Evolutionary conservation across 2,888 invertebrate genomes (phyloP), one percentile per base, ranked within the genome.

Genomic region (Lomographa bimaculata): DNA sequence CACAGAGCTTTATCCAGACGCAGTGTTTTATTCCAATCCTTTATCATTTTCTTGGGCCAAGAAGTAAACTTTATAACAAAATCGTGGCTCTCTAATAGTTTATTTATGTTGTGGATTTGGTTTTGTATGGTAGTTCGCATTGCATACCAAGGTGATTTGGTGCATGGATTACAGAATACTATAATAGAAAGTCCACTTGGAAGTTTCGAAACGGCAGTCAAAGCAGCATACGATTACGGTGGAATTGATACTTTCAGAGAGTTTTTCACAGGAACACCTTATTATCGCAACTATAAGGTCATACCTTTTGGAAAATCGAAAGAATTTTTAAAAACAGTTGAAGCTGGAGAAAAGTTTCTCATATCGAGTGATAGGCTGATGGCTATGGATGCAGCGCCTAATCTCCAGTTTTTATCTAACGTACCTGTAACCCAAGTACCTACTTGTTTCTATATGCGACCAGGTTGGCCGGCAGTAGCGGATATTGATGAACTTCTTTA

Each of bases 101-200:
- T 76, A 2, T 74, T 71, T 35, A 37, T 67, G 1, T 32, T 73
- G 7, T 83, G 81, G 82, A 58, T 83, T 47, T 80, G 79, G 78
- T 79, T 67, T 48, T 73, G 74, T 36, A 57, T 78, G 8, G 46
- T 83, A 8, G 51, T 77, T n/a, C 70, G 78, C 8, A 71, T 76
- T n/a, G 67, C 54, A 11, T 80, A 79, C 41, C 76, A 77, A 56
- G 71, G 76, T 2, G 64, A 68, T 8, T 60, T 83, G 0, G 62
- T 80, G 0, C 44, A 74, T 1, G 64, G 61, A 4, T 49, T 83
- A 33, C 72, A 71, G 10, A 67, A 49, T 4, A 42, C 46, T 17
- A 49, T 64, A 17, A 47, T 75, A 10, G 82, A 81, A 44, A 59
- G 64, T 2, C 71, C 60, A 2, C 51, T 75, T 5, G 37, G 36